Percentiles rank a stretch among this genome's conserved stretches.
phyloP scores from a whole-genome alignment of 1,140 invertebrate species.

The Cydia pomonella region DNA sequence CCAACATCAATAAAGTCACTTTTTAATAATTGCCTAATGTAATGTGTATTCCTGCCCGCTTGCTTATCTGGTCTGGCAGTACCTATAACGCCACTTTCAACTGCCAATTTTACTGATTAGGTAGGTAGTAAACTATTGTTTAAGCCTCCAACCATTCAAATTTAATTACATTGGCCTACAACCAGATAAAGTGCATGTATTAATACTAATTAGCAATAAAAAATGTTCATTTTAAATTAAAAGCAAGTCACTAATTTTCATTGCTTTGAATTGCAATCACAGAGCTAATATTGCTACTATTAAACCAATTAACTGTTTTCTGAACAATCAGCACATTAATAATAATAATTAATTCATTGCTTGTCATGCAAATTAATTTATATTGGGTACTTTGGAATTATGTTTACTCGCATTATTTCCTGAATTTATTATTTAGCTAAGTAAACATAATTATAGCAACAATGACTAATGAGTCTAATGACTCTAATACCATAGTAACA shows the following conservation, averaged over 20 bases:
- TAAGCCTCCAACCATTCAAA: no score
- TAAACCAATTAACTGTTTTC: neutral
- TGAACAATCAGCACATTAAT: neutral
- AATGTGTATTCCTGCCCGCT: no score
- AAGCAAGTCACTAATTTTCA: neutral
- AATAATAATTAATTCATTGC: neutral
- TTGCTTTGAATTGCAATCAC: neutral
- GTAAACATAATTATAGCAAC: neutral
- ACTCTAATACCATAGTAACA: neutral
- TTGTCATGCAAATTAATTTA: neutral
- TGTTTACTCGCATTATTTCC: neutral
- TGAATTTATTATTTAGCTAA: neutral
- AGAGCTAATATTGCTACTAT: neutral
- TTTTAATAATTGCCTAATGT: no score
- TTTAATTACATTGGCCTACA: no score
- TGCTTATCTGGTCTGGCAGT: no score
- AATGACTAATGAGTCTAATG: neutral
- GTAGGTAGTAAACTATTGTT: no score
- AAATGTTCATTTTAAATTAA: conserved; percentile 48
- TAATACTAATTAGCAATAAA: conserved; percentile 26
- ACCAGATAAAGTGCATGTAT: no score
- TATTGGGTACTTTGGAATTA: neutral
- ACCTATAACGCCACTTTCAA: no score
- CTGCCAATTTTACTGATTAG: no score
- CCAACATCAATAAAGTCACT: no score